These are phyloP conservation scores for Leptinotarsa lineolata DNA, from an alignment of 1,140 invertebrate species.

Conservation along the genomic window DNA sequence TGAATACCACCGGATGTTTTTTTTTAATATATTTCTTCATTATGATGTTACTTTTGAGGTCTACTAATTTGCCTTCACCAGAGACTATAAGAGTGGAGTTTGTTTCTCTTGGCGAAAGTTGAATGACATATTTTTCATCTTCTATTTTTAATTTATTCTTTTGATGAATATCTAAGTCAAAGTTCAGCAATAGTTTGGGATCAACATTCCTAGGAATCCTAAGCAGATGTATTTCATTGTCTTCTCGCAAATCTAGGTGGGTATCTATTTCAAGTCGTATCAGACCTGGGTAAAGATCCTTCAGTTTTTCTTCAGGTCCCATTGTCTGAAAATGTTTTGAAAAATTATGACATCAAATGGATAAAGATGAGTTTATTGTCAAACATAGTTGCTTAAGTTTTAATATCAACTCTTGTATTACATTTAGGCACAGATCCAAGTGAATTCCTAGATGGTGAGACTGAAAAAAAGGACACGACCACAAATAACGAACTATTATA, in stretches of 20 bases:
- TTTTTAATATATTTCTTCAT: constrained; percentile 32
- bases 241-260: background rate
- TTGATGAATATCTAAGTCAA: constrained; percentile 25
- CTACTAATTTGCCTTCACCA: constrained; percentile 21
- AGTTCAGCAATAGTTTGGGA: constrained; percentile 27
- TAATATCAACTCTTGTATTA: no score
- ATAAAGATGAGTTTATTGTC: no score
- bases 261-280: background rate
- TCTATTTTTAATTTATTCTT: constrained; percentile 28
- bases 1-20: constrained; percentile 9
- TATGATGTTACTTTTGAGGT: constrained; percentile 21
- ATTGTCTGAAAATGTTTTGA: constrained; percentile 5
- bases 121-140: constrained; percentile 35
- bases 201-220: constrained; percentile 36
- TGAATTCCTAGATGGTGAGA: no score
- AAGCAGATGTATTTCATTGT: constrained; percentile 23
- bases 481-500: no score
- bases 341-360: background rate
- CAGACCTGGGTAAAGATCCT: constrained; percentile 2
- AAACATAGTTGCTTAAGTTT: no score
- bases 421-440: no score
- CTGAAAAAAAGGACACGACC: no score
- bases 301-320: background rate
- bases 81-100: constrained; percentile 30
- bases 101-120: constrained; percentile 26